These are phyloP conservation scores for Phalacrocorax brasilianus DNA, from an alignment of 2,113 vertebrate genomes.

Conservation along the genomic window DNA sequence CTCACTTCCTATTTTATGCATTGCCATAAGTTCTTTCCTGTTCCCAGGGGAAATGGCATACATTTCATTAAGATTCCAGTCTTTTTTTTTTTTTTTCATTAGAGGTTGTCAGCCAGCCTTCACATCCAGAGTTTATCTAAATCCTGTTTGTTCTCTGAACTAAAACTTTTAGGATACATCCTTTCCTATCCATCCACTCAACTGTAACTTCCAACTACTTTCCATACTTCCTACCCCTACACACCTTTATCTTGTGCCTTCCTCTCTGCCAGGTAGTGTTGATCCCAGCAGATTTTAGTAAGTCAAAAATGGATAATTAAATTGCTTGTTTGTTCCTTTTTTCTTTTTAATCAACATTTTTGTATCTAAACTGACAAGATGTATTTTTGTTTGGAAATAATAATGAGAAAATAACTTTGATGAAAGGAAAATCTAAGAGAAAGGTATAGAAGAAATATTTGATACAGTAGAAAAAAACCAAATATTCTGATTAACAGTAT, in stretches of 20 bases:
- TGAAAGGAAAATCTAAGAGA: neutral
- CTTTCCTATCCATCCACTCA: neutral
- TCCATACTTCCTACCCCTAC: neutral
- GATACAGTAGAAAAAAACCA: neutral
- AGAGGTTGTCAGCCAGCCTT: neutral
- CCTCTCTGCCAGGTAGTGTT: neutral
- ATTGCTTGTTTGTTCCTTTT: accelerated
- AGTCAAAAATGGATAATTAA: neutral
- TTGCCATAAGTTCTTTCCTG: neutral
- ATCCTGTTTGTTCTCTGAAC: neutral
- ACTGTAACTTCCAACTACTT: neutral
- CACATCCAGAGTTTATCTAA: neutral
- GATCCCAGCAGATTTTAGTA: neutral
- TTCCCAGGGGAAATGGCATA: neutral
- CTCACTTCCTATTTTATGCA: neutral
- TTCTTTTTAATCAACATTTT: neutral
- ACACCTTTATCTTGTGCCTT: neutral
- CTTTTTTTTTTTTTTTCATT: neutral
- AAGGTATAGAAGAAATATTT: neutral
- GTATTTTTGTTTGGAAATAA: neutral
- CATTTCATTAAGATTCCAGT: neutral
- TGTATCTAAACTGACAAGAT: neutral
- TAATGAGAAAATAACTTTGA: neutral
- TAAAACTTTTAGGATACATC: neutral
- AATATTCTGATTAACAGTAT: neutral